These are phyloP conservation scores for Apodemia mormo DNA, from an alignment of 2,888 invertebrate genomes.

Conservation along the genomic window DNA sequence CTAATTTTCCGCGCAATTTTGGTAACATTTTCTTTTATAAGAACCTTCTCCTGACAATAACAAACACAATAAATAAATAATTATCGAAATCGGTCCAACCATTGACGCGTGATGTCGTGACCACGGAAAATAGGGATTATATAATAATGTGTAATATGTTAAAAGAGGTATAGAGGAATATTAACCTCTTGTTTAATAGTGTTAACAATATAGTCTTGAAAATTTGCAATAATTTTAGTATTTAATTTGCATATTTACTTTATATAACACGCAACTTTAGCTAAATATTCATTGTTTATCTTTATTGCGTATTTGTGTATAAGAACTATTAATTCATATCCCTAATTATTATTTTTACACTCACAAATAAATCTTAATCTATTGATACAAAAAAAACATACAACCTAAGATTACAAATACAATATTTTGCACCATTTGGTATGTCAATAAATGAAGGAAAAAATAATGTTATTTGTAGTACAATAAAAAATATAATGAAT, in stretches of 20 bases:
- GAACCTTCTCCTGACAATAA: too few relatives aligned
- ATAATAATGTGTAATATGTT: too few relatives aligned
- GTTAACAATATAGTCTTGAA: background rate
- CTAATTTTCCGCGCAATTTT: too few relatives aligned
- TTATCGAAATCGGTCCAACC: too few relatives aligned
- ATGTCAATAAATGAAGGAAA: constrained; percentile 2
- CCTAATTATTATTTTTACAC: background rate
- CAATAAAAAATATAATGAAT: background rate
- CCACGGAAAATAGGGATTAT: too few relatives aligned
- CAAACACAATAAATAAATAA: too few relatives aligned
- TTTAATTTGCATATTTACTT: background rate
- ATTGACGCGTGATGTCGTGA: too few relatives aligned
- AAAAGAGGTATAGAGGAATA: too few relatives aligned
- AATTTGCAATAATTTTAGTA: background rate
- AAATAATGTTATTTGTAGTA: background rate
- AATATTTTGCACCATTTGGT: constrained; percentile 15
- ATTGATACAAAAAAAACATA: background rate
- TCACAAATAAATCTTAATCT: constrained; percentile 3
- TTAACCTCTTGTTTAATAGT: background rate
- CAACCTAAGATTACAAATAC: constrained; percentile 15
- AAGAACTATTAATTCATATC: constrained; percentile 1
- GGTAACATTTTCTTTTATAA: too few relatives aligned
- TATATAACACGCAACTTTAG: background rate
- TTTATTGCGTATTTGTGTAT: background rate
- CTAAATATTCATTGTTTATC: background rate